Base-by-base conservation (phyloP, 2,888 invertebrate genomes). In the Hermaeophaga mercurialis region DNA sequence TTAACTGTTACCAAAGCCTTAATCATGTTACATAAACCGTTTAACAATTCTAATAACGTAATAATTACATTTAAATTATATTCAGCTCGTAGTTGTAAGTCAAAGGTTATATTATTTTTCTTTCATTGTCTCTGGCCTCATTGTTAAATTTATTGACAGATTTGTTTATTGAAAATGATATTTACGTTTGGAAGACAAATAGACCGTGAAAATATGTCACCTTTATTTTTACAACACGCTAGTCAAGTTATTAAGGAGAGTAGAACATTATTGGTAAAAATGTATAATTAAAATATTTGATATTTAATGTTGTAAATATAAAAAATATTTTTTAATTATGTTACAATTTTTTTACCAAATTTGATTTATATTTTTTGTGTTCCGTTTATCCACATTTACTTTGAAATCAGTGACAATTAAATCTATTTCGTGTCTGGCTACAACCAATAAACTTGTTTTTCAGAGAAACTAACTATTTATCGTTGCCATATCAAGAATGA, bases 401-500 rank as follows among this genome's bases (percentile, higher is more conserved):
- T 49, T 49, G 31, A 49, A 41, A 49, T 31, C 18, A 9, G 5
- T 4, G 49, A 9, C 18, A 28, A 26, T 39, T 49, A 49, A 39
- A 39, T 41, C 17, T 22, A 39, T 49, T 48, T 49, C 49, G 28
- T 31, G 26, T 11, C 28, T 28, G 15, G 28, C 18, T 14, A 31
- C 39, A 18, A 14, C 9, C 26, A 49, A 39, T 39, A 49, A 49
- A 49, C 49, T 49, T 49, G 49, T 49, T 49, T 49, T 49, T 41
- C 39, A 49, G 39, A 31, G 39, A 49, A 49, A 49, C 26, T 26
- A 49, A 49, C 26, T 26, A 49, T 39, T 39, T 49, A 9, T 26
- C 38, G 15, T 17, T 38, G 15, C 28, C 41, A 17, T 39, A 49
- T 11, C 39, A 12, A 17, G 26, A 28, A n/a, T 2, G 18, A 12